These are phyloP conservation scores for Dysmachus trigonus DNA, from an alignment of 2,888 invertebrate species.

Conservation along the genomic window DNA sequence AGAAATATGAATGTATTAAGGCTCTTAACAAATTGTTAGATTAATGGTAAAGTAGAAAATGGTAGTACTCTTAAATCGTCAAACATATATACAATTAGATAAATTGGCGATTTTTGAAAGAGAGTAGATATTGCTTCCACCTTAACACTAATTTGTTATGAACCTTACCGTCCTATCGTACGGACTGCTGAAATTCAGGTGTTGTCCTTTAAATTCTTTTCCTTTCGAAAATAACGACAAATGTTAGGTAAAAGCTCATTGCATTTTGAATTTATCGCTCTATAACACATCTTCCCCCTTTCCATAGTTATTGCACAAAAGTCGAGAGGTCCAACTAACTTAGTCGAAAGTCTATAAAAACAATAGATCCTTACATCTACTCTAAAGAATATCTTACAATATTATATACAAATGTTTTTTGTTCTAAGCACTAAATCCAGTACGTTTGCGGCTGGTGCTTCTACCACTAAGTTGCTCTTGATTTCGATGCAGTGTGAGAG, in stretches of 20 bases:
- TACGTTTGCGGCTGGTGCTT: neutral
- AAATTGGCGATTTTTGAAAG: neutral
- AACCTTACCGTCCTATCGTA: neutral
- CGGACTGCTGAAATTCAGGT: neutral
- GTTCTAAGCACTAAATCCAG: neutral
- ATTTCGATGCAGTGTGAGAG: neutral
- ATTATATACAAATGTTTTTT: constrained; percentile 9
- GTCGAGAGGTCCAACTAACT: neutral
- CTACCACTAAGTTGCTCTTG: neutral
- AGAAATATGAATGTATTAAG: neutral
- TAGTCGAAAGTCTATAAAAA: neutral
- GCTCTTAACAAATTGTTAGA: neutral
- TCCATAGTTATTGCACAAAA: constrained; percentile 24
- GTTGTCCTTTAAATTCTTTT: neutral
- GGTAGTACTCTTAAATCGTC: neutral
- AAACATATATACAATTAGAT: neutral
- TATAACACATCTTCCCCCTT: neutral
- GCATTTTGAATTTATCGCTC: neutral
- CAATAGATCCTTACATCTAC: neutral
- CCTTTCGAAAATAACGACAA: neutral
- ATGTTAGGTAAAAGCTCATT: neutral
- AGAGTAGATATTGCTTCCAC: neutral
- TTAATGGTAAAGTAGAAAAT: neutral
- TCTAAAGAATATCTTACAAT: constrained; percentile 15
- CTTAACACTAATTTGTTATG: neutral